Conservation (phyloP, 2,888 invertebrate species). For the Chromoteleia sp. region DNA sequence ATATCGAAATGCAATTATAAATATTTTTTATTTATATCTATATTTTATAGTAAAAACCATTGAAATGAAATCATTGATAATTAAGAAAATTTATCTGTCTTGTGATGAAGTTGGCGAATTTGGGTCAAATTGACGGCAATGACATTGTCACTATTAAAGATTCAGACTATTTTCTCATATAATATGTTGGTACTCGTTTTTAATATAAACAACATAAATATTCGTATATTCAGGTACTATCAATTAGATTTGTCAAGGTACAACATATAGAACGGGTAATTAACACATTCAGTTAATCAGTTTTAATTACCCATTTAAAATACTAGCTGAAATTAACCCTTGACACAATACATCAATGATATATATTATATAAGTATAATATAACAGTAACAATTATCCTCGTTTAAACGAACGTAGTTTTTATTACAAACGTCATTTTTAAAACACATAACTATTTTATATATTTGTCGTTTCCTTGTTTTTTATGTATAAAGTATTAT, state of each 20-base stretch:
- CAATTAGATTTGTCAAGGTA: conserved; percentile 36
- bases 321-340: conserved; percentile 11
- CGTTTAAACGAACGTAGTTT: not conserved
- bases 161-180: conserved; percentile 45
- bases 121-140: not conserved
- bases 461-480: not conserved
- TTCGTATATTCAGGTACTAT: conserved; percentile 53
- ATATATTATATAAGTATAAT: conserved; percentile 17
- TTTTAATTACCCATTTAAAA: conserved; percentile 15
- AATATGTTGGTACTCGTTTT: not conserved
- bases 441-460: conserved; percentile 5
- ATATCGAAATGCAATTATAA: conserved; percentile 9
- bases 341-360: conserved; percentile 21
- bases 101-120: not conserved
- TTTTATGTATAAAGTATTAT: not conserved
- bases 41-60: not conserved
- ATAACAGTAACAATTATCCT: conserved; percentile 17
- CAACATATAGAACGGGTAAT: conserved; percentile 8
- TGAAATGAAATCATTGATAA: not conserved
- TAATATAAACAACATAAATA: conserved; percentile 27
- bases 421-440: not conserved
- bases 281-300: not conserved
- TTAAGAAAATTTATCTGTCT: not conserved
- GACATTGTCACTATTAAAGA: conserved; percentile 9
- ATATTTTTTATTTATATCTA: not conserved